Evolutionary conservation across 2,113 vertebrate species (phyloP), one percentile per base, ranked within the genome.

Genomic region (Embiotoca jacksoni): DNA sequence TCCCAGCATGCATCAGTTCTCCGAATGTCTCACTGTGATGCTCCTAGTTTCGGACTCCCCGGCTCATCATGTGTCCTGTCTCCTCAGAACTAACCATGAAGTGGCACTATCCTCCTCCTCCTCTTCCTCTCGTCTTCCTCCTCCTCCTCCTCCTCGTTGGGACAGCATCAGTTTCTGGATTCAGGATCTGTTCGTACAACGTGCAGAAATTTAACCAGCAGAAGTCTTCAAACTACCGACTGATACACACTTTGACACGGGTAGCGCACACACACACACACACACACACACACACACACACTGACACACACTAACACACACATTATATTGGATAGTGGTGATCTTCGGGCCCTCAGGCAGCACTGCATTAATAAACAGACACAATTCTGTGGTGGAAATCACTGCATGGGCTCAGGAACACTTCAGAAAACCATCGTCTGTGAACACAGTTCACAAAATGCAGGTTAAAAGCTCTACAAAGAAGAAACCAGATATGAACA

Each of bases 131-230:
- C 23, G 30, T 83, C 13, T 0, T 80, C 60, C 44, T 9, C 0
- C 1, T 41, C 31, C n/a, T 60, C 53, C 1, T n/a, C 47, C n/a
- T 82, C 15, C 1, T 30, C 3, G 3, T 63, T 0, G 53, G 9
- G 3, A 3, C 3, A 31, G 57, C 8, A 1, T 13, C 30, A 0
- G 10, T 0, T 3, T 37, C 76, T 15, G 81, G 14, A 0, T 89
- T 93, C 66, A 89, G 30, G 84, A 88, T 93, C 72, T 93, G 92
- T 3, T 61, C 92, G 30, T 93, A 78, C 84, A 91, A 88, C 0
- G 14, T 91, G 8, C 67, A 87, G 32, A 72, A 37, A 0, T 85
- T 91, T 4, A n/a, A 88, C 75, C 0, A 0, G 0, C 0, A 0
- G 0, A 93, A 90, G 9, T 72, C 81, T 0, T 1, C 37, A 0